Evolutionary conservation across 2,888 invertebrate species (phyloP).

Genomic region (Melinaea menophilus): DNA sequence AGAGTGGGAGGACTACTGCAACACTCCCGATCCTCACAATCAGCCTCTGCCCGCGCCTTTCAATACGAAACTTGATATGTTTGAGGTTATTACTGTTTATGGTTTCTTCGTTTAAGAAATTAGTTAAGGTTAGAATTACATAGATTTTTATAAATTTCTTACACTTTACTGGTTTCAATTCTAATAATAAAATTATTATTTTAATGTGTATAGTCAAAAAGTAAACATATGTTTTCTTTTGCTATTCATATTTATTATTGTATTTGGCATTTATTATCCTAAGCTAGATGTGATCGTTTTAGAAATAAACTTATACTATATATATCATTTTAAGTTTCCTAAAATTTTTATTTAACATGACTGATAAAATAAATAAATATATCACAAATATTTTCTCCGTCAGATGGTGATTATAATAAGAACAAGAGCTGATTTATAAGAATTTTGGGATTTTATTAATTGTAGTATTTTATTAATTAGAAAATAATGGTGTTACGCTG

Average conservation of each 20-base stretch:
- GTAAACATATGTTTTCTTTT: too few relatives aligned
- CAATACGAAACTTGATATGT: conserved; percentile 77
- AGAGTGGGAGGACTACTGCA: conserved; percentile 86
- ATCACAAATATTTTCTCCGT: too few relatives aligned
- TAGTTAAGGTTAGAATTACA: too few relatives aligned
- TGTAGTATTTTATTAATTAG: conserved; percentile 56
- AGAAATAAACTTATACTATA: neutral
- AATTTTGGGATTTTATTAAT: neutral
- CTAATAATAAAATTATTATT: too few relatives aligned
- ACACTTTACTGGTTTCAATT: neutral
- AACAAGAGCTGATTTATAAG: neutral
- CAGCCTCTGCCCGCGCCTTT: conserved; percentile 84
- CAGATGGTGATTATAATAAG: too few relatives aligned
- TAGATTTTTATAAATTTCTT: neutral
- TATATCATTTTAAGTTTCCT: too few relatives aligned
- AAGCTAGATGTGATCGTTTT: neutral
- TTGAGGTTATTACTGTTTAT: conserved; percentile 60
- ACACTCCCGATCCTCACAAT: conserved; percentile 85
- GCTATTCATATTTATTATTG: neutral
- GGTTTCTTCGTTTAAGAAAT: too few relatives aligned
- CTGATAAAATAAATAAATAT: neutral
- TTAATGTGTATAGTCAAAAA: too few relatives aligned
- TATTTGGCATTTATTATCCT: neutral
- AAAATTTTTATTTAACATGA: too few relatives aligned
- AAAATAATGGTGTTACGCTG: conserved; percentile 88